phyloP scores from a whole-genome alignment of 1,140 invertebrate genomes.

The Leptinotarsa lineolata region DNA sequence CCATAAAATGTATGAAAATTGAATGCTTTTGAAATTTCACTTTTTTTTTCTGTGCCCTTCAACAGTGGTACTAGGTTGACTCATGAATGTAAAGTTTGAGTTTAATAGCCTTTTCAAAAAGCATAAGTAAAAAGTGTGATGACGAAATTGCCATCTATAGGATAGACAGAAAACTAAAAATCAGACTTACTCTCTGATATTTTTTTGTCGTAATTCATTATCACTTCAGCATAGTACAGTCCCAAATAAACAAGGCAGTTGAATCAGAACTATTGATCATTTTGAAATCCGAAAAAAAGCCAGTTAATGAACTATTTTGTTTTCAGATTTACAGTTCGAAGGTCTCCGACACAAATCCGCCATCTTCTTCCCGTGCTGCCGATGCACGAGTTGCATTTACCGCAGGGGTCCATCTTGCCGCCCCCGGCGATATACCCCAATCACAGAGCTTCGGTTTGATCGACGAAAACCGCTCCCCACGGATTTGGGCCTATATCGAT shows the following conservation, averaged over 20 bases:
- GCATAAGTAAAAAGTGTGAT: no score
- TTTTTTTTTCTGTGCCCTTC: no score
- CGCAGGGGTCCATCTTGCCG: conserved; percentile 58
- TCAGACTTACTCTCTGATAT: neutral
- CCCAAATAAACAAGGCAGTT: neutral
- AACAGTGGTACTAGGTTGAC: no score
- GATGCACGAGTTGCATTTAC: conserved; percentile 61
- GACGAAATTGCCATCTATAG: no score
- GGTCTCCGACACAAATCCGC: conserved; percentile 73
- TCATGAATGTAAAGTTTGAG: no score
- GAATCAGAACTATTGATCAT: no score
- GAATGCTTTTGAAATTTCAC: no score
- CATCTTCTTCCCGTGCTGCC: conserved; percentile 70
- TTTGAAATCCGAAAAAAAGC: no score
- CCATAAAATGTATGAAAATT: no score
- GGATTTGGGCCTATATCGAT: neutral
- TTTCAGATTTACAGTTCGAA: conserved; percentile 68
- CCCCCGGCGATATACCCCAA: conserved; percentile 60
- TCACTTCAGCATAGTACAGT: no score
- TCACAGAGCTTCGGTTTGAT: conserved; percentile 65
- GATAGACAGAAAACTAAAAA: neutral
- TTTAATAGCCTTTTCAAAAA: no score
- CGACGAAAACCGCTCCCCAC: neutral
- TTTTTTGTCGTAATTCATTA: no score
- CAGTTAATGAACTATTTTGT: conserved; percentile 18